Percentiles rank a stretch among this genome's conserved stretches.
Evolutionary conservation across 2,113 vertebrate genomes (phyloP).

Genomic region (Saguinus midas): DNA sequence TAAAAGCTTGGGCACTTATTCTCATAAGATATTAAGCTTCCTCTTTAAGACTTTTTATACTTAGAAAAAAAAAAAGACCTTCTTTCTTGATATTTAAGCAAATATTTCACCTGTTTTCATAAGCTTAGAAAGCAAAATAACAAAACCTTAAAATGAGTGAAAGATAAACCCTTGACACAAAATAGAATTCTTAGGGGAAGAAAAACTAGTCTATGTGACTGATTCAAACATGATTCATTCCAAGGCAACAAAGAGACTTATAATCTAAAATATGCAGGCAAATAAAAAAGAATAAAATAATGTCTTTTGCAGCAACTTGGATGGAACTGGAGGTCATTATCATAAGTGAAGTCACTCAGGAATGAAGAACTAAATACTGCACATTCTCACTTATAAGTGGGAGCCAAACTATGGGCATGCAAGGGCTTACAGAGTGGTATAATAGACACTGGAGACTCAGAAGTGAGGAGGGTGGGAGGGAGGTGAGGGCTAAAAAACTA

Average conservation of each 20-base stretch:
- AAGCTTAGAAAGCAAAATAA: background rate
- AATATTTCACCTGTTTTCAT: background rate
- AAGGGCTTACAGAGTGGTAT: too few species aligned
- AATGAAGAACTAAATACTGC: too few species aligned
- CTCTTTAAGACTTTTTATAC: background rate
- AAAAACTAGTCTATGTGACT: background rate
- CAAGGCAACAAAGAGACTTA: background rate
- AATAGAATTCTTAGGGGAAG: background rate
- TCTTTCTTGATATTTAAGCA: background rate
- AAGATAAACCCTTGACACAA: background rate
- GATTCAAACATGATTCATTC: background rate
- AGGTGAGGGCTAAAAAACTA: too few species aligned
- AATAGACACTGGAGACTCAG: too few species aligned
- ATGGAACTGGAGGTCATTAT: too few species aligned
- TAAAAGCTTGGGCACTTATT: background rate
- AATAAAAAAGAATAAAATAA: too few species aligned
- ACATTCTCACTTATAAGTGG: too few species aligned
- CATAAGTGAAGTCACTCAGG: too few species aligned
- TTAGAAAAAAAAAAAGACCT: background rate
- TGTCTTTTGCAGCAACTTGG: too few species aligned
- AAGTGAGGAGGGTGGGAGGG: too few species aligned
- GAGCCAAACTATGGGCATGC: too few species aligned
- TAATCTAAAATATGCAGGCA: background rate
- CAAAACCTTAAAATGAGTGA: constrained; percentile 11
- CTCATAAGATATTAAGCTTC: background rate